Conservation (phyloP, 2,888 invertebrate genomes). For the Chrysotoxum bicinctum region DNA sequence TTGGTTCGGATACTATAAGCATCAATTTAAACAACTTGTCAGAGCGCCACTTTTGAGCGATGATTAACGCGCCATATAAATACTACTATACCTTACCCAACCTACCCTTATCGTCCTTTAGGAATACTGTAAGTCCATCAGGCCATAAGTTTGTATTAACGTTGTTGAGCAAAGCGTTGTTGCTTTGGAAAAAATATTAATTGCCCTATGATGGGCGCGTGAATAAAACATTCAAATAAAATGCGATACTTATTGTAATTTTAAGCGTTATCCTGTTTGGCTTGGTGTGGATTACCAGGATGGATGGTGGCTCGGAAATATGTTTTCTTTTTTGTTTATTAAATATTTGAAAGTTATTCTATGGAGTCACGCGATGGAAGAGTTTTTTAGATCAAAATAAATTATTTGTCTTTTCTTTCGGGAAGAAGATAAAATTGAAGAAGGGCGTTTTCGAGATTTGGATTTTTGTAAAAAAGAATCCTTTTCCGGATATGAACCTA, state of each 20-base stretch:
- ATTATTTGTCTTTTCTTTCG: not conserved
- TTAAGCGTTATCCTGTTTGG: constrained; percentile 65
- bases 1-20: constrained; percentile 55
- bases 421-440: not conserved
- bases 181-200: constrained; percentile 42
- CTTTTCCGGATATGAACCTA: not conserved
- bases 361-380: constrained; percentile 44
- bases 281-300: constrained; percentile 45
- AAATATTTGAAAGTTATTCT: constrained; percentile 68
- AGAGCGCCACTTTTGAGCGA: constrained; percentile 71
- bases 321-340: constrained; percentile 46
- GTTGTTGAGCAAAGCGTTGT: constrained; percentile 16
- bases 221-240: constrained; percentile 61
- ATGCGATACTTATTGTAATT: constrained; percentile 68
- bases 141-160: not conserved
- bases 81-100: not conserved
- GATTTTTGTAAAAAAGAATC: not conserved
- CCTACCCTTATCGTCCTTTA: not conserved
- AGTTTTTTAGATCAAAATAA: not conserved
- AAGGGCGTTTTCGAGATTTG: not conserved
- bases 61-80: constrained; percentile 59
- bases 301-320: not conserved
- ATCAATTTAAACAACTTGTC: constrained; percentile 73
- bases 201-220: constrained; percentile 42
- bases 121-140: not conserved